These are phyloP conservation scores for Metopia argyrocephala DNA, from an alignment of 2,888 invertebrate species.

Conservation along the genomic window DNA sequence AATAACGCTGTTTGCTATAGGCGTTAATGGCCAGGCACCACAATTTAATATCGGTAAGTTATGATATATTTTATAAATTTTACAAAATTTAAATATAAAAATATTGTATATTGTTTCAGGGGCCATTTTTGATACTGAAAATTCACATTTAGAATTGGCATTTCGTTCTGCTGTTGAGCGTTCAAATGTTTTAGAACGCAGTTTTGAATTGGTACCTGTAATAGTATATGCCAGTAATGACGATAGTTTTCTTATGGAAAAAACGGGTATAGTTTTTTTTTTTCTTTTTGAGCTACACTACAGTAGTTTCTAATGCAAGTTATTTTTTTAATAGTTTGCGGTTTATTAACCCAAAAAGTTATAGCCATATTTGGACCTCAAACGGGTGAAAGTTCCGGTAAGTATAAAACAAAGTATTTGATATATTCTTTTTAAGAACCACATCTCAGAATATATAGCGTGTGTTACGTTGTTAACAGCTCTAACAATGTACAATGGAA, in stretches of 20 bases:
- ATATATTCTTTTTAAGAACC: no score
- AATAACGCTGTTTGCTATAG: background rate
- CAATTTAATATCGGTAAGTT: conserved; percentile 65
- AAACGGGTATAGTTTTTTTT: conserved; percentile 70
- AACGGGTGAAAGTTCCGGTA: conserved; percentile 79
- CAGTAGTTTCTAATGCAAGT: background rate
- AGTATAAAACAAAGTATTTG: conserved; percentile 59
- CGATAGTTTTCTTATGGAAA: conserved; percentile 77
- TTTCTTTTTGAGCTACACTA: background rate
- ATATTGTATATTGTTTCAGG: no score
- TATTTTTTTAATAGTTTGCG: conserved; percentile 80
- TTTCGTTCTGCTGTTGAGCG: conserved; percentile 80
- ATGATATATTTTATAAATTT: no score
- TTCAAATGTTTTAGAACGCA: conserved; percentile 78
- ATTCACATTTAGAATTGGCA: conserved; percentile 81
- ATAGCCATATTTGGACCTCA: conserved; percentile 86
- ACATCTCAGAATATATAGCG: no score
- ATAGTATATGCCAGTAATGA: conserved; percentile 73
- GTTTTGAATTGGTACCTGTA: conserved; percentile 73
- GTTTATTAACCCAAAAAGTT: conserved; percentile 83
- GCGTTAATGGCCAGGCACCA: conserved; percentile 23
- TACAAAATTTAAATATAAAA: no score
- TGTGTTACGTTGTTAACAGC: no score
- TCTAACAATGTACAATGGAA: no score
- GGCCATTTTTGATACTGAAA: conserved; percentile 80